Evolutionary conservation across 2,797 vertebrate genomes (phyloP), one percentile per base, ranked within the genome.

Genomic region (Sphenopsis melanotis): DNA sequence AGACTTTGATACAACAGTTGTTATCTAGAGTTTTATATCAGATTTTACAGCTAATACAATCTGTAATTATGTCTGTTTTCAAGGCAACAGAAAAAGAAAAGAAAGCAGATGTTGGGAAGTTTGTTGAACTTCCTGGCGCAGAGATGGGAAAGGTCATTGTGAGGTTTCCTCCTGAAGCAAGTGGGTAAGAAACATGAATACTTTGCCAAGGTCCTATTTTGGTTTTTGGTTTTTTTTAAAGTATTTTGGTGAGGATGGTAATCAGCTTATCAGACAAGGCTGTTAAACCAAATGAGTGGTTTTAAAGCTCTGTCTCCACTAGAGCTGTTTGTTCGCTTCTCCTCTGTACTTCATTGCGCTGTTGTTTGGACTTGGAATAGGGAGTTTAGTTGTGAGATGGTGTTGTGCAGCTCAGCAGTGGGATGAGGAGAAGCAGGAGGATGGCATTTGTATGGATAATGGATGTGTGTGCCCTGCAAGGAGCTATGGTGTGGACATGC

Each of bases 81-180:
- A 96, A 99, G 99, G 97, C 97, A n/a, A 94, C 97, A 87, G 98
- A 99, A 63, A 99, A 99, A 81, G 98, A 99, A 64, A 99, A 99
- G 98, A 99, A 99, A 96, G 98, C 97, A 0, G 99, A 99, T 97
- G 72, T 99, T 26, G 99, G 99, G 57, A 99, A 99, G 96, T 99
- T 99, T 98, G 98, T 99, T 94, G 99, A 99, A n/a, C 98, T 99
- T 89, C 99, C 99, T 17, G 99, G 98, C 80, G 99, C 99, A 57
- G 99, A 99, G 96, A 98, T 99, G 98, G 99, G 99, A 70, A 99
- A 99, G 66, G 99, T 99, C 94, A 98, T 99, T 50, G 99, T 99
- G 87, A 98, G 99, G 36, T 99, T 99, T 97, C 99, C 99, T 84
- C 99, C 99, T 21, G 99, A 99, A 96, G 99, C 99, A 95, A 99